These are phyloP conservation scores for Nibea coibor DNA, from an alignment of 2,113 vertebrate genomes.

Conservation along the genomic window DNA sequence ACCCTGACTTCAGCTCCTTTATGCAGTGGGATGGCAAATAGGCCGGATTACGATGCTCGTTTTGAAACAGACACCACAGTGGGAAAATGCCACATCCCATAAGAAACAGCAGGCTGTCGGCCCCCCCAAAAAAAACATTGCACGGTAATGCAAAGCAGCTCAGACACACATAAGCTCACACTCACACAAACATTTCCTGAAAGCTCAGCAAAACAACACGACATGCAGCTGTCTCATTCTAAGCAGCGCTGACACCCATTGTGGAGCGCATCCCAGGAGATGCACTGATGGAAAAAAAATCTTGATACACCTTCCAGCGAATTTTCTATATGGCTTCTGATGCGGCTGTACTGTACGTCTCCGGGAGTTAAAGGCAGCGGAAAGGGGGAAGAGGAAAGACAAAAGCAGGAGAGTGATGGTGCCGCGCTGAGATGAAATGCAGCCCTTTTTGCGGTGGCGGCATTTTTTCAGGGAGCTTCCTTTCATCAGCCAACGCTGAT, in stretches of 20 bases:
- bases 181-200: constrained; percentile 57
- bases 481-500: constrained; percentile 71
- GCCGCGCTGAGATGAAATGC: constrained; percentile 57
- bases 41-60: constrained; percentile 46
- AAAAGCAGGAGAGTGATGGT: constrained; percentile 45
- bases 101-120: constrained; percentile 56
- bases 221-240: constrained; percentile 47
- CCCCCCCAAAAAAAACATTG: constrained; percentile 18
- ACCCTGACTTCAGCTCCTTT: constrained; percentile 44
- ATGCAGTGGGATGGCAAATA: constrained; percentile 27
- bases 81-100: constrained; percentile 56
- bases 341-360: constrained; percentile 27
- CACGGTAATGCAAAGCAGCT: constrained; percentile 44
- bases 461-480: constrained; percentile 54
- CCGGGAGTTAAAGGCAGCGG: constrained; percentile 32
- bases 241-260: constrained; percentile 54
- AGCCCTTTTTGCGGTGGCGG: constrained; percentile 31
- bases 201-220: constrained; percentile 71
- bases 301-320: constrained; percentile 40
- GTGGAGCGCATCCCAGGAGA: constrained; percentile 54
- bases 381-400: constrained; percentile 30
- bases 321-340: constrained; percentile 46
- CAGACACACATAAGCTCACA: constrained; percentile 33
- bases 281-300: constrained; percentile 38
- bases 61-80: constrained; percentile 56